phyloP scores from a whole-genome alignment of 1,140 invertebrate genomes.

The Micrasema minimum region DNA sequence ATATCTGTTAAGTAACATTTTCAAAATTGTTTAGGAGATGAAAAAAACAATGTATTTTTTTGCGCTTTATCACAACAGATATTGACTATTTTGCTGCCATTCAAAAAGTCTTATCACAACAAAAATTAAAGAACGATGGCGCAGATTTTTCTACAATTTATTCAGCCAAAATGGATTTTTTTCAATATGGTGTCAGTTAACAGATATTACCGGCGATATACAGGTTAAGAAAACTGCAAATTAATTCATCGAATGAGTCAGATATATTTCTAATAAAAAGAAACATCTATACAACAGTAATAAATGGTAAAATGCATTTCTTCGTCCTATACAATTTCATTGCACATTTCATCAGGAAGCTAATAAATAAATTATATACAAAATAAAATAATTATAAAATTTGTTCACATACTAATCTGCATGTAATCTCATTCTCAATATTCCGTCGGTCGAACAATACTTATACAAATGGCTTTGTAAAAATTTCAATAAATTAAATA shows the following conservation, averaged over 20 bases:
- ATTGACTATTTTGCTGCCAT: too few relatives aligned
- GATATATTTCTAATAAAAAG: constrained; percentile 52
- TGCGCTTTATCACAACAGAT: too few relatives aligned
- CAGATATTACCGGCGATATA: too few relatives aligned
- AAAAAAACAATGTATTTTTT: too few relatives aligned
- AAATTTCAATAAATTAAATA: constrained; percentile 39
- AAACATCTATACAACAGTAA: constrained; percentile 52
- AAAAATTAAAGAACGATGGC: too few relatives aligned
- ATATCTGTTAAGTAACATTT: too few relatives aligned
- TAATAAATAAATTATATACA: constrained; percentile 44
- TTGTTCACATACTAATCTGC: constrained; percentile 26
- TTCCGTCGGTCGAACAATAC: constrained; percentile 20
- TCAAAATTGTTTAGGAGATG: too few relatives aligned
- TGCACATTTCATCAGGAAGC: constrained; percentile 41
- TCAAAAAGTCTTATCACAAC: too few relatives aligned
- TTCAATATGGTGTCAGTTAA: too few relatives aligned
- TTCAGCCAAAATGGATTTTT: too few relatives aligned
- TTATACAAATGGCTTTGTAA: constrained; percentile 27
- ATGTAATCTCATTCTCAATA: constrained; percentile 20
- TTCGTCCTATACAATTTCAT: constrained; percentile 39
- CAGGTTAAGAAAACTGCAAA: constrained; percentile 2
- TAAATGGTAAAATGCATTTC: constrained; percentile 48
- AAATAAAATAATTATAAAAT: constrained; percentile 46
- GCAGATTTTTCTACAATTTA: too few relatives aligned
- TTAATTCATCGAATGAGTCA: constrained; percentile 36